Evolutionary conservation across 37 sponge, comb jelly and placozoan species (phyloP).

Genomic region (Lycopodina hypogea): DNA sequence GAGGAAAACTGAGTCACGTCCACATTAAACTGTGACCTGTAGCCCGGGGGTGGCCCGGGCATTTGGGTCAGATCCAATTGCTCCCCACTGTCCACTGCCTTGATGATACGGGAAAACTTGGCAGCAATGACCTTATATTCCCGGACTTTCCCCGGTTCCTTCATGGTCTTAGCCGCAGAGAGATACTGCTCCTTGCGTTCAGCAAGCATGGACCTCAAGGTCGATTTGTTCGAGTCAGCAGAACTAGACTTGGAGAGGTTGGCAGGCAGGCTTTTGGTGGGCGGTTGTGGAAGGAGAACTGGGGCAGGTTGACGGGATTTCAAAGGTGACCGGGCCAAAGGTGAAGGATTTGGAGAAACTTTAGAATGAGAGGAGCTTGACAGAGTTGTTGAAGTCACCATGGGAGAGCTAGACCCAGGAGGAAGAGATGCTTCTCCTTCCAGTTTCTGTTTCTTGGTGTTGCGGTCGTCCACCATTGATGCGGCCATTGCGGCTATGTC

Average conservation of each 20-base stretch:
- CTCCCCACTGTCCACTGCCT: conserved; percentile 51
- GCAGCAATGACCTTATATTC: conserved; percentile 50
- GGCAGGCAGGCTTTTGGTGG: conserved; percentile 44
- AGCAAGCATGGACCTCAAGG: conserved; percentile 16
- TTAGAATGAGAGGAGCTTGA: background rate
- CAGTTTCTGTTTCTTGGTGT: conserved; percentile 16
- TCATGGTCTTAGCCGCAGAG: conserved; percentile 46
- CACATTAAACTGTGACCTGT: conserved; percentile 39
- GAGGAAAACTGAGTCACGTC: conserved; percentile 30
- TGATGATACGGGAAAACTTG: conserved; percentile 52
- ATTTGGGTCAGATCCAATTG: conserved; percentile 60
- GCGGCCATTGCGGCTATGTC: conserved; percentile 51
- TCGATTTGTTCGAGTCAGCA: conserved; percentile 1
- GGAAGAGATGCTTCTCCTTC: background rate
- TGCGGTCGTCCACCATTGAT: conserved; percentile 35
- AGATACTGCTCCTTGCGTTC: conserved; percentile 71
- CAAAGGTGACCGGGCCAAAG: background rate
- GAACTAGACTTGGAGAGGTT: background rate
- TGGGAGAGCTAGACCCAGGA: background rate
- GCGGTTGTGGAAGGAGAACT: background rate
- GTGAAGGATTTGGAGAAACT: conserved; percentile 5
- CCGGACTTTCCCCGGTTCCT: conserved; percentile 14
- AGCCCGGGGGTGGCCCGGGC: conserved; percentile 83
- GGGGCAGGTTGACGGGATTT: background rate
- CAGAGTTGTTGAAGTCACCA: background rate